Conservation (phyloP, 92 coral and sea anemone species). For the Palythoa heliodiscus region DNA sequence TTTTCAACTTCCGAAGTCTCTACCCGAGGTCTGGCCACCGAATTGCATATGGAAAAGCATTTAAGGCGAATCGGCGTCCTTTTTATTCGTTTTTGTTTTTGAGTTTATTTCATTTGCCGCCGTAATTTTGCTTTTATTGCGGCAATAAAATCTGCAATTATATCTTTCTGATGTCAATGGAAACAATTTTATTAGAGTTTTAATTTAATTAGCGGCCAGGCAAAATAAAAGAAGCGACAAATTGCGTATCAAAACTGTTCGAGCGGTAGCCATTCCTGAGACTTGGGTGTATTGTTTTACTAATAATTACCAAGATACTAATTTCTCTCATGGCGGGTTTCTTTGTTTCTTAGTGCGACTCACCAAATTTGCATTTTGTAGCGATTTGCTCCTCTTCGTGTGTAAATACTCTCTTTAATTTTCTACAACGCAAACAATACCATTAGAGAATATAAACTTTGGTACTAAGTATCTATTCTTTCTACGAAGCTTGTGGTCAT, state of each 20-base stretch:
- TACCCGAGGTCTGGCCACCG: constrained; percentile 50
- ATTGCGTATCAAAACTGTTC: constrained; percentile 79
- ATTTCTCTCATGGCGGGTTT: constrained; percentile 79
- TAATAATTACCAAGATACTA: constrained; percentile 84
- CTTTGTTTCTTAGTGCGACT: constrained; percentile 70
- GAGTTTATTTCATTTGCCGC: constrained; percentile 76
- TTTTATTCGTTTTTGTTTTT: constrained; percentile 71
- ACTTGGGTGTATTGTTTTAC: constrained; percentile 87
- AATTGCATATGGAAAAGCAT: constrained; percentile 87
- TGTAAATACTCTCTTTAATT: constrained; percentile 38
- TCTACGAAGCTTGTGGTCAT: neutral
- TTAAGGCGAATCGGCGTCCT: constrained; percentile 83
- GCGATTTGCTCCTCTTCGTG: constrained; percentile 36
- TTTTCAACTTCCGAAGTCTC: constrained; percentile 71
- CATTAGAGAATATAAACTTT: constrained; percentile 26
- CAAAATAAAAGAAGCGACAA: constrained; percentile 86
- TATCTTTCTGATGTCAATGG: constrained; percentile 97
- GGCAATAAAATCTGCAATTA: constrained; percentile 96
- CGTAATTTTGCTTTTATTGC: constrained; percentile 95
- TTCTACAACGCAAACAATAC: constrained; percentile 42
- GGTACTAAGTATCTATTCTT: constrained; percentile 7
- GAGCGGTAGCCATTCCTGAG: constrained; percentile 74
- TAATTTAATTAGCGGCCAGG: constrained; percentile 94
- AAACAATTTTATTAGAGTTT: constrained; percentile 98
- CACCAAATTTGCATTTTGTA: constrained; percentile 58